Evolutionary conservation across 2,113 vertebrate genomes (phyloP), one percentile per base, ranked within the genome.

Genomic region (Microtus montanus): DNA sequence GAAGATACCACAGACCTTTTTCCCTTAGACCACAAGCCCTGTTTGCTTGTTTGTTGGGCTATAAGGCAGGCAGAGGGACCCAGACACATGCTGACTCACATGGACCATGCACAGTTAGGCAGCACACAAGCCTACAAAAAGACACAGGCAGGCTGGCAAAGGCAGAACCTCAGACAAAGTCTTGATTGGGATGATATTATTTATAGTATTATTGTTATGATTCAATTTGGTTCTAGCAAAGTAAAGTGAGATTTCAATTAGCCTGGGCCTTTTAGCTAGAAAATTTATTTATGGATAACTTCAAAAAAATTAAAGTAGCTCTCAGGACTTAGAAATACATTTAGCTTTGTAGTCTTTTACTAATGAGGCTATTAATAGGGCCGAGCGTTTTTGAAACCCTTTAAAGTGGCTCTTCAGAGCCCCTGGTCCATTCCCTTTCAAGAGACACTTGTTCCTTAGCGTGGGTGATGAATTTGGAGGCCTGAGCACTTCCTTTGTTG

Each of bases 381-480:
- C 10, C 74, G 26, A 33, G 35, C 26, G 44, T 90, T 26, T 88
- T 75, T 8, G 8, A 66, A 95, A 80, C 14, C 33, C 15, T 58
- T 38, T 7, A 61, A 91, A 91, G 54, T 87, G 28, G 70, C 71
- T 47, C 84, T 80, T 93, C 78, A 52, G 49, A 66, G 61, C 58
- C 63, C 2, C 8, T 71, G 86, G 89, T 90, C 33, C 92, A 22
- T 84, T 91, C 41, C 30, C 24, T 93, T 96, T 93, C n/a, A 75
- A 94, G 84, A 96, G 38, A 75, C 49, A 75, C 70, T 93, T 97
- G n/a, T 93, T 92, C 66, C 68, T 71, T 44, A 80, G n/a, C n/a
- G 24, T 63, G n/a, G 58, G 19, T 12, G 38, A 35, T 93, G 80
- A 47, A 63, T 68, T 95, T 84, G 58, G 84, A 94, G 77, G 74